A percentile compares a stretch with the other conserved stretches of the same genome.
phyloP scores from a whole-genome alignment of 1,140 invertebrate genomes.

The Doryteuthis pealeii region DNA sequence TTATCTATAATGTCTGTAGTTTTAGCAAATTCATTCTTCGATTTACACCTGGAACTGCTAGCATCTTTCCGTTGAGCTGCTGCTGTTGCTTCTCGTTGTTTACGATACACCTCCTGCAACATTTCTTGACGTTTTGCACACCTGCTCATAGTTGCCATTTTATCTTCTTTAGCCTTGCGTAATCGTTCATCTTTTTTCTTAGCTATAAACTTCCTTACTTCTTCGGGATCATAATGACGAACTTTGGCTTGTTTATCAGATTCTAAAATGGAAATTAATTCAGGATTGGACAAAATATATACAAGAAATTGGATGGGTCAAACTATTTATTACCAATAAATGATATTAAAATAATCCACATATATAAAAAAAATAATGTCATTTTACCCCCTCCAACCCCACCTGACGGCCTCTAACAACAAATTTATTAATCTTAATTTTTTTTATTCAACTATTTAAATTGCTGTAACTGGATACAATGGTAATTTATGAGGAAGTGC shows the following conservation, averaged over 20 bases:
- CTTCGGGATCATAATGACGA: conserved; percentile 52
- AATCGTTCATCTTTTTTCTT: conserved; percentile 48
- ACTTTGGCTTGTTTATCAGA: conserved; percentile 49
- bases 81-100: conserved; percentile 34
- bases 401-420: too few relatives aligned
- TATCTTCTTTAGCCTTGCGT: conserved; percentile 31
- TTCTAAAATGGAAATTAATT: conserved; percentile 29
- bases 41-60: background rate
- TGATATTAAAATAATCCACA: too few relatives aligned
- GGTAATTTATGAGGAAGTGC: too few relatives aligned
- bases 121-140: conserved; percentile 30
- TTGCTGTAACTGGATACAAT: too few relatives aligned
- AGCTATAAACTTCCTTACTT: conserved; percentile 51
- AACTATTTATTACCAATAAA: too few relatives aligned
- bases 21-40: too few relatives aligned
- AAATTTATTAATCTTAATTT: too few relatives aligned
- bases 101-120: conserved; percentile 40
- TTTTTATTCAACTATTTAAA: too few relatives aligned
- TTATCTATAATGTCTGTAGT: too few relatives aligned
- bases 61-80: conserved; percentile 13
- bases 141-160: background rate
- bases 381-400: too few relatives aligned
- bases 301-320: background rate
- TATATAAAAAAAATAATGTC: too few relatives aligned
- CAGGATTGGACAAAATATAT: conserved; percentile 5